phyloP scores from a whole-genome alignment of 37 sponge, comb jelly and placozoan genomes.

The Ianthella basta region DNA sequence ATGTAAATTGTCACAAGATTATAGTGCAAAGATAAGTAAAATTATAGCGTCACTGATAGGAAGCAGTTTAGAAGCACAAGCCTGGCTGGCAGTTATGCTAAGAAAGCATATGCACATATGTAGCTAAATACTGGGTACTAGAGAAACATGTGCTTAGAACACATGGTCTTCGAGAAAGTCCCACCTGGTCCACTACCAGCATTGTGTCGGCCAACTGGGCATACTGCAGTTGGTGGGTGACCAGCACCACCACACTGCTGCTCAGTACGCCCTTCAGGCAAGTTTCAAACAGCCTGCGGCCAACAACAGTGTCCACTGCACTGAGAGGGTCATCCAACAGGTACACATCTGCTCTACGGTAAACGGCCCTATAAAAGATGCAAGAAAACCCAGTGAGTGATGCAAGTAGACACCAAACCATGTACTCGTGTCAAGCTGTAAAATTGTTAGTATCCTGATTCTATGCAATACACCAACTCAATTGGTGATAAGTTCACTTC shows the following conservation, averaged over 20 bases:
- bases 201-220: constrained; percentile 37
- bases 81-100: too few species aligned
- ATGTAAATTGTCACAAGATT: too few species aligned
- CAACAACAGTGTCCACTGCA: constrained; percentile 84
- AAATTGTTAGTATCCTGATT: too few species aligned
- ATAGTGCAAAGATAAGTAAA: too few species aligned
- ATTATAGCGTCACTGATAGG: too few species aligned
- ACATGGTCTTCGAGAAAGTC: not conserved
- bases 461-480: too few species aligned
- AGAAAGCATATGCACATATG: too few species aligned
- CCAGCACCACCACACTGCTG: constrained; percentile 43
- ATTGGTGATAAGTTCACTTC: too few species aligned
- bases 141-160: too few species aligned
- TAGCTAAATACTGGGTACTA: too few species aligned
- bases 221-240: constrained; percentile 70
- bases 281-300: constrained; percentile 67
- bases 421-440: too few species aligned
- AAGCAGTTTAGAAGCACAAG: not conserved
- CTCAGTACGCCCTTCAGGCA: constrained; percentile 51
- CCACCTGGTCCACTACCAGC: constrained; percentile 57
- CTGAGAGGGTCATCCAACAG: constrained; percentile 88
- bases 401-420: too few species aligned
- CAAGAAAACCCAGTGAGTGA: not conserved
- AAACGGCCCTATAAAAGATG: constrained; percentile 62
- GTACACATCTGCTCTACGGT: constrained; percentile 73